Evolutionary conservation across 2,888 invertebrate genomes (phyloP).

Genomic region (Globia sparganii): DNA sequence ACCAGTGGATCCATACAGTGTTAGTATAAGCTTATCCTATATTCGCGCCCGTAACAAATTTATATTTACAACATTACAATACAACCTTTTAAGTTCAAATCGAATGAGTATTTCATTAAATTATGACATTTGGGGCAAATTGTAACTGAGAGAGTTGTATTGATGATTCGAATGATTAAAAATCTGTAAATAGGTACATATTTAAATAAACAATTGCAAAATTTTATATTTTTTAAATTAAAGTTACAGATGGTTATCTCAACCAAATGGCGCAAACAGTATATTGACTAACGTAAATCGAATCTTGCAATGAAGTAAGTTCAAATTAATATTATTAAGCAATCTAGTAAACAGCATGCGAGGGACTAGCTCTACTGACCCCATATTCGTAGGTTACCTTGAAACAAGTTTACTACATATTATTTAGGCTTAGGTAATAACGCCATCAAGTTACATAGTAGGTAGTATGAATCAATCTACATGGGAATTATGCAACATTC

Average conservation of each 20-base stretch:
- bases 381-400: slow-evolving; percentile 26
- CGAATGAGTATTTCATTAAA: neutral
- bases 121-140: neutral
- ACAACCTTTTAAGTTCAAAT: neutral
- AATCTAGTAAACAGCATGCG: slow-evolving; percentile 19
- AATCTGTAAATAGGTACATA: neutral
- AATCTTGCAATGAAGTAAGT: slow-evolving; percentile 16
- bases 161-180: neutral
- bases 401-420: slow-evolving; percentile 33
- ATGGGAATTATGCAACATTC: slow-evolving; percentile 19
- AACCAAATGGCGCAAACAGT: neutral
- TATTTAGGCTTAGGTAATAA: slow-evolving; percentile 25
- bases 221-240: neutral
- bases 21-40: too few relatives aligned
- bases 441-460: slow-evolving; percentile 10
- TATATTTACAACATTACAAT: neutral
- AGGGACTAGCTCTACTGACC: slow-evolving; percentile 18
- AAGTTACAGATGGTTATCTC: neutral
- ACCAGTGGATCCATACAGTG: too few relatives aligned
- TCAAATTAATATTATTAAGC: neutral
- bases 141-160: neutral
- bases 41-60: neutral
- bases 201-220: neutral
- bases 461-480: slow-evolving; percentile 10
- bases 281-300: slow-evolving; percentile 7